Evolutionary conservation across 2,797 vertebrate species (phyloP).

Genomic region (Rhynchonycteris naso): DNA sequence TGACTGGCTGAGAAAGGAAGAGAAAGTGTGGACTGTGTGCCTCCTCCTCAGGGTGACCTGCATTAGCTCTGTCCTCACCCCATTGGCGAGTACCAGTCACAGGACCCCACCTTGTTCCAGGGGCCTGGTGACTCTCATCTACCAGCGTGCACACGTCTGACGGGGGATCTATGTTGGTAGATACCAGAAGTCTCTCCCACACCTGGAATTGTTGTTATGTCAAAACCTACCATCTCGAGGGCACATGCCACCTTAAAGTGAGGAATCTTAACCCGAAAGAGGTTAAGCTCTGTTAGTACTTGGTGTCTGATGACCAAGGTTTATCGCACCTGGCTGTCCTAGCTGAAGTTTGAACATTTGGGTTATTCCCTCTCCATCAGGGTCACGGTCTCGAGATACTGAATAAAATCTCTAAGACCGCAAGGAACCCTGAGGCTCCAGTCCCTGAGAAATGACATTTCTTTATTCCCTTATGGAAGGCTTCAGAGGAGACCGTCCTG

Average conservation of each 20-base stretch:
- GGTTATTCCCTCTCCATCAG: neutral
- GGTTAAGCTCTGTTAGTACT: neutral
- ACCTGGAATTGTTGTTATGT: neutral
- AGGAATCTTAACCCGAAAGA: neutral
- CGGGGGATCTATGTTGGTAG: no score
- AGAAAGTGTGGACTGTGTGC: neutral
- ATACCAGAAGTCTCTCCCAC: neutral
- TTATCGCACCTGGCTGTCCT: neutral
- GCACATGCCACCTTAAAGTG: neutral
- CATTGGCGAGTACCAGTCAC: neutral
- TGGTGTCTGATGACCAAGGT: neutral
- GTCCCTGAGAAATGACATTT: neutral
- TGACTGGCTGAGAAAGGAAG: neutral
- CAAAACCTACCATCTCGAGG: neutral
- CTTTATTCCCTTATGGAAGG: neutral
- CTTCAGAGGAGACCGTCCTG: rapidly evolving
- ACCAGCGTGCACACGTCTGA: no score
- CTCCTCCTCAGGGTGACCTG: neutral
- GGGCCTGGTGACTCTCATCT: neutral
- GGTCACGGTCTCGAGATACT: neutral
- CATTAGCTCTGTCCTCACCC: neutral
- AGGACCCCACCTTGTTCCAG: neutral
- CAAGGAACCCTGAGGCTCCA: neutral
- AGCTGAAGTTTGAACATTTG: neutral
- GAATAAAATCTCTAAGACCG: neutral